Base-by-base conservation (phyloP, 2,888 invertebrate species). In the Catocala sponsa region DNA sequence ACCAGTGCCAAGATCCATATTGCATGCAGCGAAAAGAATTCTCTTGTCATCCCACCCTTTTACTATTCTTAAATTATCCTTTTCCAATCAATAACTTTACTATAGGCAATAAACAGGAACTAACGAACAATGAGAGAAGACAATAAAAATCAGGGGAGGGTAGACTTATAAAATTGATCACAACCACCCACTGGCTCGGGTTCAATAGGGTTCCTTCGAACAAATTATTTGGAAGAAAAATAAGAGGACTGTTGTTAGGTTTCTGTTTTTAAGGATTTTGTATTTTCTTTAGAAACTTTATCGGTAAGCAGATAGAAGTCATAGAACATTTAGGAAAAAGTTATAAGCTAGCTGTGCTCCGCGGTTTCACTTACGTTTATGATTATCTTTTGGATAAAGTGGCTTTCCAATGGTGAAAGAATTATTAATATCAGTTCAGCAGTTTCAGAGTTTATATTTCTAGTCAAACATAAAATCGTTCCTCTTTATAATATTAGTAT, bases 121-220 rank as follows among this genome's bases (percentile, higher is more conserved):
- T 78, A 78, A 78, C 78, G 74, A 78, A 76, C 66, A 74, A 68
- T 66, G 69, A 74, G 59, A 50, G 63, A 69, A 76, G 72, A 71
- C 70, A 77, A 80, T 82, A 82, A 82, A 79, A 79, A 72, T 69
- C 61, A 59, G 64, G 68, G 59, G 62, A 52, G 68, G 75, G 78
- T 69, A 67, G 68, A 62, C 75, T 74, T 74, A 81, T 79, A 78
- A 81, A 83, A 78, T 77, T 80, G 79, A 82, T 81, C 73, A 63
- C 64, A 50, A 33, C 56, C 72, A 58, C 65, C 72, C 72, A 46
- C 50, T 9, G 53, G 53, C 60, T 62, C 48, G 51, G 55, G 55
- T 35, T 63, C 41, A 12, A 55, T 54, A 57, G 69, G 63, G 77
- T 59, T 60, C 69, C 58, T 56, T 55, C 7, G 15, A 13, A 11